Base-by-base conservation (phyloP, 1,140 invertebrate genomes). In the Drosophila burlai region DNA sequence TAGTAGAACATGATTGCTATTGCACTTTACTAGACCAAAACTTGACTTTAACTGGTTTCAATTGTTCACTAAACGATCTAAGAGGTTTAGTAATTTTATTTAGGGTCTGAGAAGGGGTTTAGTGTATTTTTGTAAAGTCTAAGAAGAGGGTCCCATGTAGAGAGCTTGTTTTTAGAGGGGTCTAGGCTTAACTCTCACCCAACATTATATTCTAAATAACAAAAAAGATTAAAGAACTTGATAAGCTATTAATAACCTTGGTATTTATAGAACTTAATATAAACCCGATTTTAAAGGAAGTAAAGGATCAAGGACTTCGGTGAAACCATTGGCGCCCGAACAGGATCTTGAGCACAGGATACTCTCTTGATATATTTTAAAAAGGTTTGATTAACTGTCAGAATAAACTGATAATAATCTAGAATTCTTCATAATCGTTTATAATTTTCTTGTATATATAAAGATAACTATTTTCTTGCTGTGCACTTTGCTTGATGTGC, bases 1-100 rank as follows among this genome's bases (percentile, higher is more conserved):
- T 55, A 24, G 80, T 52, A 80, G 47, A 59, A 81, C 50, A 77
- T 81, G 82, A 85, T 85, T 78, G 82, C 69, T 75, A 24, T n/a
- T 40, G 54, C 54, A 40, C 36, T 57, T 57, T 26, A 40, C 54
- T 13, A 57, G 36, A 26, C 36, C 21, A 40, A 9, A 38, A 57
- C 36, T 57, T 57, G 3, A 40, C 54, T 57, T 57, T 40, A 57
- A 57, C 34, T 40, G 54, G 21, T n/a, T 40, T 6, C 21, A 24
- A 16, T 26, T 57, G 15, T 57, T 57, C 21, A 21, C 54, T 57
- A 57, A 57, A 36, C 36, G 36, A 11, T 26, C 3, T 26, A n/a
- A 26, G 0, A 36, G 21, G 1, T 10, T 57, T 4, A n/a, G 9
- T 11, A 2, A 40, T 57, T 57, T 57, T 7, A 26, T 38, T 36